These are phyloP conservation scores for Brachyalestes nurse DNA, from an alignment of 2,797 vertebrate species.

Conservation along the genomic window DNA sequence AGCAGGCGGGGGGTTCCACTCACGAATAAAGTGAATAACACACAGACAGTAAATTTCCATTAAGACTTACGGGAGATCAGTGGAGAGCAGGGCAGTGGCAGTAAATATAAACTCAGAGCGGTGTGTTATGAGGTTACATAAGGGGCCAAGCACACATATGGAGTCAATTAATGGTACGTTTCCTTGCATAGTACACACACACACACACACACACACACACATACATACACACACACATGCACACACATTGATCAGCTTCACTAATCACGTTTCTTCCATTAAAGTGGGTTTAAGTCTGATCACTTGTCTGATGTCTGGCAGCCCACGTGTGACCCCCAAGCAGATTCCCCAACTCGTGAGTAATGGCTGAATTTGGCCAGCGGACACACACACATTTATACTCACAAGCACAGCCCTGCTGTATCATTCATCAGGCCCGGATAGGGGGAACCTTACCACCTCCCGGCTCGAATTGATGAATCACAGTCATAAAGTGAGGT, in stretches of 20 bases:
- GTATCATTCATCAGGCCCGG: slow-evolving; percentile 50
- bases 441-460: slow-evolving; percentile 45
- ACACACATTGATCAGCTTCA: slow-evolving; percentile 26
- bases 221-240: slow-evolving; percentile 31
- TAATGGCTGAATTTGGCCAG: slow-evolving; percentile 51
- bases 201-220: slow-evolving; percentile 4
- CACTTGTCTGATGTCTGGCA: slow-evolving; percentile 44
- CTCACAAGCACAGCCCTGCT: slow-evolving; percentile 38
- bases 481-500: slow-evolving; percentile 49
- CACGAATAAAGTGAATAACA: background rate
- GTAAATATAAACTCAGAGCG: slow-evolving; percentile 17
- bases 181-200: background rate
- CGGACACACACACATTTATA: slow-evolving; percentile 16
- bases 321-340: slow-evolving; percentile 42
- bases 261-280: slow-evolving; percentile 46
- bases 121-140: slow-evolving; percentile 13
- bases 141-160: slow-evolving; percentile 18
- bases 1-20: background rate
- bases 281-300: slow-evolving; percentile 44
- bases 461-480: slow-evolving; percentile 48
- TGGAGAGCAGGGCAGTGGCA: slow-evolving; percentile 13
- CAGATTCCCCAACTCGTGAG: slow-evolving; percentile 50
- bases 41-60: slow-evolving; percentile 8
- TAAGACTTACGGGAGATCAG: background rate
- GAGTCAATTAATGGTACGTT: slow-evolving; percentile 16